phyloP scores from a whole-genome alignment of 1,140 invertebrate species.

The Ectropis grisescens region DNA sequence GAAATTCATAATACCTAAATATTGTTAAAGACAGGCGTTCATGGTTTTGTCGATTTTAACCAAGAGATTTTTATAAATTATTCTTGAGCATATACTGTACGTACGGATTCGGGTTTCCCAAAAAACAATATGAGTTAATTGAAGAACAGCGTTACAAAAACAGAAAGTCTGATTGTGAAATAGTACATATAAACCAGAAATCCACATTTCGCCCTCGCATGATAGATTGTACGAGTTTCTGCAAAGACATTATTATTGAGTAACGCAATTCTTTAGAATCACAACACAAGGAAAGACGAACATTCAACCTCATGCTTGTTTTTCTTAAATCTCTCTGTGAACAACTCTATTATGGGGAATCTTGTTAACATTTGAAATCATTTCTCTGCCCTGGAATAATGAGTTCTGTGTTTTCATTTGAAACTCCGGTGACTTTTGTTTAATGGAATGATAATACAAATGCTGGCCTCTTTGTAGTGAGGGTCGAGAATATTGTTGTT shows the following conservation, averaged over 20 bases:
- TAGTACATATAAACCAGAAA: conserved; percentile 28
- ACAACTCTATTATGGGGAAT: conserved; percentile 62
- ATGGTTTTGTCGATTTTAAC: too few species aligned
- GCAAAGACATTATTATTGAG: conserved; percentile 11
- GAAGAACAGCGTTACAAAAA: conserved; percentile 9
- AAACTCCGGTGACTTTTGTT: conserved; percentile 66
- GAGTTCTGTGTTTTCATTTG: conserved; percentile 64
- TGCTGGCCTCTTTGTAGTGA: conserved; percentile 61
- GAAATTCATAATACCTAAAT: too few species aligned
- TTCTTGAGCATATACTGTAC: too few species aligned
- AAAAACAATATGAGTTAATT: conserved; percentile 14
- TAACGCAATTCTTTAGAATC: conserved; percentile 37
- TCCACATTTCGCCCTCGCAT: too few species aligned
- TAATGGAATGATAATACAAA: conserved; percentile 70
- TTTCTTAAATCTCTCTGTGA: conserved; percentile 65
- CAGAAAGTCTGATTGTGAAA: conserved; percentile 25
- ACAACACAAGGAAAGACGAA: conserved; percentile 18
- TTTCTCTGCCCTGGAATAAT: conserved; percentile 63
- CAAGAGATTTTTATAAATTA: too few species aligned
- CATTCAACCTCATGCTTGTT: conserved; percentile 40
- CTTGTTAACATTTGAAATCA: conserved; percentile 68
- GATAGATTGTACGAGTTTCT: too few species aligned
- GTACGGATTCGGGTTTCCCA: too few species aligned
- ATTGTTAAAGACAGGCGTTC: too few species aligned
- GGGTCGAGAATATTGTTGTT: conserved; percentile 53